Evolutionary conservation across 2,888 invertebrate species (phyloP).

Genomic region (Archips crataeganus): DNA sequence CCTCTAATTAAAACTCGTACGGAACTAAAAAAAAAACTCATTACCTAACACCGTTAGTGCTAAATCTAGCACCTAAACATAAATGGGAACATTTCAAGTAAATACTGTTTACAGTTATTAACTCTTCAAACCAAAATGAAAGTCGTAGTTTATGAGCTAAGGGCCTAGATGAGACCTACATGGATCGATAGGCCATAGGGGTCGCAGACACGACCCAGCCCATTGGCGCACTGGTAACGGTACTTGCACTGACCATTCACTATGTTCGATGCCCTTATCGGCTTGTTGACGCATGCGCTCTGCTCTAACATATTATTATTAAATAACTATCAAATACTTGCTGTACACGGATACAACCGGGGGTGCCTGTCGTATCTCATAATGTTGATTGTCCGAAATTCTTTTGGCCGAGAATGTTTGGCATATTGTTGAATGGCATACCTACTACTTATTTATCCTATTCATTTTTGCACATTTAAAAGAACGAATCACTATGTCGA

Average conservation of each 20-base stretch:
- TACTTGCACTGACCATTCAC: slow-evolving; percentile 70
- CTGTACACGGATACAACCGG: not conserved
- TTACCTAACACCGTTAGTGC: too few species aligned
- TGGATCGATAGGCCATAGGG: slow-evolving; percentile 78
- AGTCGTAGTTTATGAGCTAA: slow-evolving; percentile 40
- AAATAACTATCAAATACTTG: not conserved
- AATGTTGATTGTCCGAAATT: too few species aligned
- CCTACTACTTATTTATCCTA: too few species aligned
- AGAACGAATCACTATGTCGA: too few species aligned
- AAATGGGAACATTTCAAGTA: not conserved
- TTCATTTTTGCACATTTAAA: too few species aligned
- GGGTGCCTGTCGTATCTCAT: too few species aligned
- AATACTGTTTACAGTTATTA: slow-evolving; percentile 1
- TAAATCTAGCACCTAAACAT: too few species aligned
- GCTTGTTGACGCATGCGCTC: slow-evolving; percentile 20
- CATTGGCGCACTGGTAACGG: slow-evolving; percentile 59
- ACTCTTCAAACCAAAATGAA: slow-evolving; percentile 9
- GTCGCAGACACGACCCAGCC: slow-evolving; percentile 73
- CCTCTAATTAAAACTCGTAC: too few species aligned
- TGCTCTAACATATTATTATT: not conserved
- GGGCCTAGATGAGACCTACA: slow-evolving; percentile 55
- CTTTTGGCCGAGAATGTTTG: too few species aligned
- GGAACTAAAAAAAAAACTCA: too few species aligned
- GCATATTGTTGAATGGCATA: too few species aligned
- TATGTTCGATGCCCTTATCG: slow-evolving; percentile 51